Evolutionary conservation across 2,888 invertebrate species (phyloP).

Genomic region (Sinotaia quadrata): DNA sequence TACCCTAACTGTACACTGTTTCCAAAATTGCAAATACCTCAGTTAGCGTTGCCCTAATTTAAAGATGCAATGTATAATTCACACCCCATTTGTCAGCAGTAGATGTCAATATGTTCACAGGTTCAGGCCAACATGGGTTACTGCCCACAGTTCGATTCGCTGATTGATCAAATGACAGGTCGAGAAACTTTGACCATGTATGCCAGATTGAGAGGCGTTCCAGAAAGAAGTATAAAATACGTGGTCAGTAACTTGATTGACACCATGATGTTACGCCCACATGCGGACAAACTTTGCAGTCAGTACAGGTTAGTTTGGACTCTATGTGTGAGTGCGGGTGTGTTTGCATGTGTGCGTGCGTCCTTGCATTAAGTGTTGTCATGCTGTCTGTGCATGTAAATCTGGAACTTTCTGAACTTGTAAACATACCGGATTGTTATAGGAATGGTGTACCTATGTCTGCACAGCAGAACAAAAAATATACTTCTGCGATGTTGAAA

Average conservation of each 20-base stretch:
- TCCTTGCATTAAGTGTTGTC: too few relatives aligned
- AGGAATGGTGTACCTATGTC: too few relatives aligned
- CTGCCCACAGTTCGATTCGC: conserved; percentile 90
- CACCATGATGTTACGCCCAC: conserved; percentile 50
- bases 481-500: too few relatives aligned
- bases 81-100: too few relatives aligned
- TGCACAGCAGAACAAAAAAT: too few relatives aligned
- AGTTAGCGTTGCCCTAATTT: too few relatives aligned
- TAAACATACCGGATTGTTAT: too few relatives aligned
- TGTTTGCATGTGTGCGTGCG: not conserved
- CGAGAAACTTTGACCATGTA: conserved; percentile 82
- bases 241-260: conserved; percentile 57
- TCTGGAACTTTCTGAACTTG: not conserved
- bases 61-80: too few relatives aligned
- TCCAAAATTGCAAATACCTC: too few relatives aligned
- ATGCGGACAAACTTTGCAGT: conserved; percentile 55
- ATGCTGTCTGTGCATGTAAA: not conserved
- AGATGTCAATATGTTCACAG: too few relatives aligned
- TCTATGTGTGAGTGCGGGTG: too few relatives aligned
- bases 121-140: conserved; percentile 86
- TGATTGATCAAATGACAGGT: conserved; percentile 85
- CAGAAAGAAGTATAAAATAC: conserved; percentile 53
- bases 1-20: too few relatives aligned
- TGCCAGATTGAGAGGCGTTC: conserved; percentile 78
- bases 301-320: conserved; percentile 64